Conservation (phyloP, 2,113 vertebrate species). For the Condylura cristata region DNA sequence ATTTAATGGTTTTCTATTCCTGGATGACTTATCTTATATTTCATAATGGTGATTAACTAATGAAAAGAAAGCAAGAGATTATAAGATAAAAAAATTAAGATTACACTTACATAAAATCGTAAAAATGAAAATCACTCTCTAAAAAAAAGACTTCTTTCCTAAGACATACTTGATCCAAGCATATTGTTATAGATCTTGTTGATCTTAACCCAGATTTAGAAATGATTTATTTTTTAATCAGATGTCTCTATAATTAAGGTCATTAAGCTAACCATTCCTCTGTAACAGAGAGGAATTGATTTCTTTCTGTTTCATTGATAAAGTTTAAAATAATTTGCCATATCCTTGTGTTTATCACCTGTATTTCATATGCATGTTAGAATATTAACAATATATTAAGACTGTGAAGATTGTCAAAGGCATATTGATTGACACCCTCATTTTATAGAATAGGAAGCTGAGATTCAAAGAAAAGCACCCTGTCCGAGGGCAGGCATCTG, state of each 20-base stretch:
- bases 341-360: background rate
- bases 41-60: background rate
- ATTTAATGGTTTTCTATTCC: background rate
- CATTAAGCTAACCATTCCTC: background rate
- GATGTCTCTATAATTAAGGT: background rate
- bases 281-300: background rate
- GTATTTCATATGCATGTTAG: background rate
- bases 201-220: background rate
- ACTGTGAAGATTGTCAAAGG: background rate
- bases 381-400: background rate
- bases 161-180: background rate
- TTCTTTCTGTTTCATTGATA: background rate
- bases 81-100: slow-evolving; percentile 24
- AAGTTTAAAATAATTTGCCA: background rate
- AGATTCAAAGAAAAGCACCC: background rate
- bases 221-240: background rate
- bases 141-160: slow-evolving; percentile 1
- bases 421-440: background rate
- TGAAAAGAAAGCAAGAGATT: background rate
- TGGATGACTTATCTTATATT: slow-evolving; percentile 27
- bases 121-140: background rate
- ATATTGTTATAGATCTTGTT: slow-evolving; percentile 1
- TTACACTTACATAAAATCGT: background rate
- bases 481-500: background rate
- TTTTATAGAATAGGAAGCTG: slow-evolving; percentile 1